A percentile compares a stretch with the other conserved stretches of the same genome.
Conservation (phyloP, 2,888 invertebrate genomes). For the Ypsolopha scabrella region DNA sequence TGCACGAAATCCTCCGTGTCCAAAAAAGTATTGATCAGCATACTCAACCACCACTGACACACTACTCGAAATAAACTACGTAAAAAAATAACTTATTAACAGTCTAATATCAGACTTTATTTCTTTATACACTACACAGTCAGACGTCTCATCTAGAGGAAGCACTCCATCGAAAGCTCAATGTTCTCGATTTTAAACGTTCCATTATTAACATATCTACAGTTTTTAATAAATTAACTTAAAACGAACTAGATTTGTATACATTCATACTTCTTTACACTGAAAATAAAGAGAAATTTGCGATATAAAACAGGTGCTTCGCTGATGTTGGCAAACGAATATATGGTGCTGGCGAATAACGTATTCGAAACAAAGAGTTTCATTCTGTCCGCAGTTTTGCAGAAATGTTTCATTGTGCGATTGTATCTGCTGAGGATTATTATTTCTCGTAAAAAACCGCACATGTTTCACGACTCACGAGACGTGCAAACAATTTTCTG, state of each 20-base stretch:
- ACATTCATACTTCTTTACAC: conserved; percentile 45
- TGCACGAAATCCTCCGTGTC: conserved; percentile 70
- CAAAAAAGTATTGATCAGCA: conserved; percentile 66
- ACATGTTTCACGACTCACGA: neutral
- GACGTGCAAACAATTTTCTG: no score
- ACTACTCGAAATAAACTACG: conserved; percentile 13
- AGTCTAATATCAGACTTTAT: conserved; percentile 53
- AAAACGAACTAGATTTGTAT: conserved; percentile 46
- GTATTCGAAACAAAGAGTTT: neutral
- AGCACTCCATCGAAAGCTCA: conserved; percentile 46
- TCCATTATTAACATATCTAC: conserved; percentile 31
- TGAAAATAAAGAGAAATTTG: neutral
- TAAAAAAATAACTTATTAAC: conserved; percentile 45
- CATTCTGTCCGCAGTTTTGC: neutral
- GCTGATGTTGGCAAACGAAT: neutral
- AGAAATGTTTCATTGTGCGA: neutral
- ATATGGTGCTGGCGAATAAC: no score
- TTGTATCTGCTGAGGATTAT: neutral
- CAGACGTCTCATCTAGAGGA: conserved; percentile 16
- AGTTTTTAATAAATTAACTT: conserved; percentile 35
- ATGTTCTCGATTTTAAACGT: conserved; percentile 36
- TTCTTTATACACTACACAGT: conserved; percentile 21
- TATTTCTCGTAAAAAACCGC: neutral
- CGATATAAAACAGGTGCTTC: neutral
- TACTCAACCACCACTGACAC: conserved; percentile 33